Evolutionary conservation across 2,797 vertebrate species (phyloP).

Genomic region (Benthosema pterotum): DNA sequence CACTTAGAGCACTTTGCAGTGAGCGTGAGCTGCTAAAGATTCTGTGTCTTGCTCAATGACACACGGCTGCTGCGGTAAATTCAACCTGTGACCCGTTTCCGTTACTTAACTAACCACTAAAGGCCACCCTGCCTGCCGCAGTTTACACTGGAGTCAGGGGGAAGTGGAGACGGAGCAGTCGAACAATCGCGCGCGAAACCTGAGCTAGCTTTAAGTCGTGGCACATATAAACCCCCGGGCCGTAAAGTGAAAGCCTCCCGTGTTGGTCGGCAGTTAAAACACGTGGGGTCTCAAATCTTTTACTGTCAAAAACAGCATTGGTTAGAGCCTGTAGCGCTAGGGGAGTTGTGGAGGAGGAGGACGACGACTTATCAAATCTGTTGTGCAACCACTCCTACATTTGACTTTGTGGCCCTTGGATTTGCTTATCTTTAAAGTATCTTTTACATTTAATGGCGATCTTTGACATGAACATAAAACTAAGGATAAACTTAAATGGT

Average conservation of each 20-base stretch:
- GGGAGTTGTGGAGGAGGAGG: conserved; percentile 29
- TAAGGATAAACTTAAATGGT: no score
- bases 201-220: conserved; percentile 75
- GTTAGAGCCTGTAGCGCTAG: conserved; percentile 44
- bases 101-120: no score
- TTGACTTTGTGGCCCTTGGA: no score
- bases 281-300: conserved; percentile 72
- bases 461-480: no score
- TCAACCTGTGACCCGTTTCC: no score
- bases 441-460: no score
- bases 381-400: no score
- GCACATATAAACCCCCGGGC: conserved; percentile 72
- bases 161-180: conserved; percentile 53
- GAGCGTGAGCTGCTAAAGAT: no score
- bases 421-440: no score
- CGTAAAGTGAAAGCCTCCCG: conserved; percentile 78
- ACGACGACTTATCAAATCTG: conserved; percentile 36
- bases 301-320: conserved; percentile 59
- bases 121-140: conserved; percentile 6
- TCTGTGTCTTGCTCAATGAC: no score
- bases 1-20: no score
- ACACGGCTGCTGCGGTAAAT: no score
- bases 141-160: conserved; percentile 51
- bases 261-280: conserved; percentile 77
- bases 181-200: conserved; percentile 76